These are phyloP conservation scores for Himalopsyche phryganea DNA, from an alignment of 1,140 invertebrate species.

Conservation along the genomic window DNA sequence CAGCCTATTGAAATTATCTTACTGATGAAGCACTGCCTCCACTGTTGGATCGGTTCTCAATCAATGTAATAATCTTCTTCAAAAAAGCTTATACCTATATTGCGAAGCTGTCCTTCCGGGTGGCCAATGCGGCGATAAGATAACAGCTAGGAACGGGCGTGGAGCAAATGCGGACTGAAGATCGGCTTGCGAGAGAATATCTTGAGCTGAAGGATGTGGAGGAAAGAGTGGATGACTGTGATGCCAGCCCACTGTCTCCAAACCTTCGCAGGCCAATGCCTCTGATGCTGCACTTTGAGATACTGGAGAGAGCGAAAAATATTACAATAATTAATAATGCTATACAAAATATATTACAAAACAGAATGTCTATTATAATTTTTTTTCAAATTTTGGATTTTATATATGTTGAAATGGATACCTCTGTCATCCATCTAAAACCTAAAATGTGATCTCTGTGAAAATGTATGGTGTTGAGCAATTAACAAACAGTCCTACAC, in stretches of 20 bases:
- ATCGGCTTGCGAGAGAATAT: conserved; percentile 42
- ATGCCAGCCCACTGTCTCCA: conserved; percentile 43
- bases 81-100: conserved; percentile 37
- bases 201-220: conserved; percentile 40
- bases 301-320: conserved; percentile 41
- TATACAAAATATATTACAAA: conserved; percentile 4
- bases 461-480: too few relatives aligned
- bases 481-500: too few relatives aligned
- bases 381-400: too few relatives aligned
- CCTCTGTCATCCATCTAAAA: too few relatives aligned
- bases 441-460: too few relatives aligned
- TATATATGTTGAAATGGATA: too few relatives aligned
- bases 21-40: too few relatives aligned
- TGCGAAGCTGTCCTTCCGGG: conserved; percentile 41
- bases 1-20: too few relatives aligned
- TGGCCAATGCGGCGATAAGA: conserved; percentile 46
- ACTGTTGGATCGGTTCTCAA: too few relatives aligned
- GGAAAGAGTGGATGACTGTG: conserved; percentile 50
- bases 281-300: conserved; percentile 42
- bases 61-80: too few relatives aligned
- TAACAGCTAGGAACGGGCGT: conserved; percentile 41
- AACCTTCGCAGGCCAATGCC: conserved; percentile 34
- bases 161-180: conserved; percentile 39
- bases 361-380: too few relatives aligned
- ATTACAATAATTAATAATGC: too few relatives aligned